Conservation (phyloP, 2,113 vertebrate species). For the Proteles cristata region DNA sequence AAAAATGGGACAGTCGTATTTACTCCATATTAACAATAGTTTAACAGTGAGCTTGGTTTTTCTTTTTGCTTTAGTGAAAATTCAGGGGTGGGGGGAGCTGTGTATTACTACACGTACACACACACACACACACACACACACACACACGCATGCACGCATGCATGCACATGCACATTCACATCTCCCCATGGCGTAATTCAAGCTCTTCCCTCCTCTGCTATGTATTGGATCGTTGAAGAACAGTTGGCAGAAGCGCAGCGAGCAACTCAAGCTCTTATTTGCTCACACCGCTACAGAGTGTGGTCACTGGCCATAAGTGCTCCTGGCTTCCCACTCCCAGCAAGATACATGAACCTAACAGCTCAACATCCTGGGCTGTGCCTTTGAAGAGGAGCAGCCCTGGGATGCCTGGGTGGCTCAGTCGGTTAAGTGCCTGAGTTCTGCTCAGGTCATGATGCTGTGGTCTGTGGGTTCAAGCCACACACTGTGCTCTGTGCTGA, state of each 20-base stretch:
- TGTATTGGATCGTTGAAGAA: neutral
- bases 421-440: too few species aligned
- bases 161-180: fast-evolving
- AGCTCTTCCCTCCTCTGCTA: neutral
- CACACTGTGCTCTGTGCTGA: too few species aligned
- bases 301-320: neutral
- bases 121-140: neutral
- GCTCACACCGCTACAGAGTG: neutral
- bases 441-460: too few species aligned
- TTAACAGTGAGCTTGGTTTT: neutral
- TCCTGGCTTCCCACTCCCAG: neutral
- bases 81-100: neutral
- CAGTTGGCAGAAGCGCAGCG: neutral
- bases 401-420: too few species aligned
- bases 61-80: slow-evolving; percentile 22
- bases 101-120: neutral
- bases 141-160: neutral
- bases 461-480: too few species aligned
- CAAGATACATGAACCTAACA: neutral
- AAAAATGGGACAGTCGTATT: neutral
- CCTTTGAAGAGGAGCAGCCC: neutral
- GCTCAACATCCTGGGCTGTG: slow-evolving; percentile 24
- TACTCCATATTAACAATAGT: neutral
- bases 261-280: neutral
- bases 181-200: neutral